Evolutionary conservation across 2,888 invertebrate genomes (phyloP).

Genomic region (Drosophila helvetica): DNA sequence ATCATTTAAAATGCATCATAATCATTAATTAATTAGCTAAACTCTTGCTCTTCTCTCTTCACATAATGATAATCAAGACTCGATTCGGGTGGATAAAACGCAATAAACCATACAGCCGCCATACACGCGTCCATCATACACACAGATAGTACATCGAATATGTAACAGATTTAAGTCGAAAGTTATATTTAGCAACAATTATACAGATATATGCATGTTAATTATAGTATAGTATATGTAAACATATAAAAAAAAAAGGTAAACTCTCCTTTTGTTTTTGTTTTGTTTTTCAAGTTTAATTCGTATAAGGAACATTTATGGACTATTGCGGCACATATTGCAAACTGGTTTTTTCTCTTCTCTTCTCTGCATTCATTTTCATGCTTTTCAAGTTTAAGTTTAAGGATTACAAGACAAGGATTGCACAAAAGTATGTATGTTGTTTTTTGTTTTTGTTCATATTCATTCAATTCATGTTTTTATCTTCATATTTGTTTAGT

Average conservation of each 20-base stretch:
- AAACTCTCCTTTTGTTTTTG: conserved; percentile 36
- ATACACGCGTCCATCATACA: conserved; percentile 32
- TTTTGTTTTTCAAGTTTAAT: conserved; percentile 42
- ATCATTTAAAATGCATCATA: conserved; percentile 54
- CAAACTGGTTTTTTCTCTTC: conserved; percentile 34
- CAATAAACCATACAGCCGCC: conserved; percentile 39
- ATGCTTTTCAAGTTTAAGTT: conserved; percentile 19
- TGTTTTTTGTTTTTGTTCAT: no score
- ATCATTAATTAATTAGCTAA: conserved; percentile 45
- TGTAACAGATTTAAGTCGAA: conserved; percentile 37
- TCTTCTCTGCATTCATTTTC: neutral
- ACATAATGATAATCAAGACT: conserved; percentile 8
- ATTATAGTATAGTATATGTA: conserved; percentile 7
- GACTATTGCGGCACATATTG: conserved; percentile 72
- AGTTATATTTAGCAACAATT: conserved; percentile 58
- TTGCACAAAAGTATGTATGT: neutral
- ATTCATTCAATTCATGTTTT: no score
- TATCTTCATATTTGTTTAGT: conserved; percentile 9
- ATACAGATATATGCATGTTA: conserved; percentile 17
- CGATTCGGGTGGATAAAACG: conserved; percentile 37
- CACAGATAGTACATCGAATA: conserved; percentile 18
- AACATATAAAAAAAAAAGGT: conserved; percentile 21
- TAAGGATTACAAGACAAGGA: conserved; percentile 1
- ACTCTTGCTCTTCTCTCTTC: neutral
- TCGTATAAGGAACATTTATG: conserved; percentile 74